These are phyloP conservation scores for Monomorium pharaonis DNA, from an alignment of 1,140 invertebrate genomes.

Conservation along the genomic window DNA sequence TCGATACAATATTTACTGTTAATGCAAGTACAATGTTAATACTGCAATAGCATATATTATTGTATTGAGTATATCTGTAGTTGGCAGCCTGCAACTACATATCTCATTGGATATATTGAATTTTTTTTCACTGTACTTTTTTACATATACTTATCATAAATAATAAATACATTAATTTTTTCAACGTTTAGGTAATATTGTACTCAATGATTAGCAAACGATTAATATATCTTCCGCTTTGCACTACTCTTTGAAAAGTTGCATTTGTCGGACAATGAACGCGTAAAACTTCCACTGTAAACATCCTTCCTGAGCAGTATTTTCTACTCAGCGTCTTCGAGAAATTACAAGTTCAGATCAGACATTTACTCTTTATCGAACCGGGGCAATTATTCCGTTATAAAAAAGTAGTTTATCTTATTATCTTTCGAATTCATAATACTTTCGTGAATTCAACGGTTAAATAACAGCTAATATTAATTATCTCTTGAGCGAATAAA, in stretches of 20 bases:
- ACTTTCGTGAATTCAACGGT: neutral
- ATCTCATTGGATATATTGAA: too few relatives aligned
- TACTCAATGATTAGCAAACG: conserved; percentile 25
- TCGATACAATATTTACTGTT: too few relatives aligned
- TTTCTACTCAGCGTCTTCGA: conserved; percentile 29
- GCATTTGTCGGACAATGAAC: conserved; percentile 8
- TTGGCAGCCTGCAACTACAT: too few relatives aligned
- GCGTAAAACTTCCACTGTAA: conserved; percentile 29
- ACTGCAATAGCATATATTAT: too few relatives aligned
- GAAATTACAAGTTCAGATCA: conserved; percentile 36
- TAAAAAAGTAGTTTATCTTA: conserved; percentile 16
- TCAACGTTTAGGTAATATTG: neutral
- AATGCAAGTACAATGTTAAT: too few relatives aligned
- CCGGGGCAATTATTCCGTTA: conserved; percentile 14
- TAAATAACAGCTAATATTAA: conserved; percentile 20
- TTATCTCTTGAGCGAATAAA: neutral
- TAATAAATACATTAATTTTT: neutral
- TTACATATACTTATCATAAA: too few relatives aligned
- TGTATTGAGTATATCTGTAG: too few relatives aligned
- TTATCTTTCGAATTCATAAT: neutral
- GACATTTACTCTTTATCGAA: conserved; percentile 37
- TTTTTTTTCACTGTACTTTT: too few relatives aligned
- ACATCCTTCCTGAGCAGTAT: conserved; percentile 16
- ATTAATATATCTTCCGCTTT: conserved; percentile 16
- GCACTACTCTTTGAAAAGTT: conserved; percentile 39